phyloP scores from a whole-genome alignment of 2,888 invertebrate species.

The Theretra japonica region DNA sequence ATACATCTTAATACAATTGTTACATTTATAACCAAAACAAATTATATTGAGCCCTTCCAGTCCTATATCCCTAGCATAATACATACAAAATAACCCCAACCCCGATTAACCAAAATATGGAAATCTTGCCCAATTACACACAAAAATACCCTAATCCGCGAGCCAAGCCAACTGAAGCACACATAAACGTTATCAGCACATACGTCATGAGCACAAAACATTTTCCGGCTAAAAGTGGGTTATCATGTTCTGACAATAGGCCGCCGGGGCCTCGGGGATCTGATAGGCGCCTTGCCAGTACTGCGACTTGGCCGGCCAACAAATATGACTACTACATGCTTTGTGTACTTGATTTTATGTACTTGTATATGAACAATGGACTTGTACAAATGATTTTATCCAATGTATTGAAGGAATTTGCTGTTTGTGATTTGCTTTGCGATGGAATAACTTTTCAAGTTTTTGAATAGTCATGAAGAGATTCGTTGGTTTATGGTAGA shows the following conservation, averaged over 20 bases:
- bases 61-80: not conserved
- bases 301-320: constrained; percentile 63
- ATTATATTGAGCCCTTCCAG: not conserved
- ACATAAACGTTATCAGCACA: constrained; percentile 54
- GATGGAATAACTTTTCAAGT: too few species aligned
- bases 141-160: constrained; percentile 24
- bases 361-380: not conserved
- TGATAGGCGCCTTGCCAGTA: constrained; percentile 75
- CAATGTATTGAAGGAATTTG: not conserved
- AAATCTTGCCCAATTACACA: constrained; percentile 21
- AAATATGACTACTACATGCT: constrained; percentile 43
- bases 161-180: constrained; percentile 33
- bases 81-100: not conserved
- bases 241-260: constrained; percentile 64
- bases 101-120: not conserved
- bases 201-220: constrained; percentile 66
- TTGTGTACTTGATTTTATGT: constrained; percentile 21
- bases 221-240: constrained; percentile 67
- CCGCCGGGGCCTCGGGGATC: constrained; percentile 55
- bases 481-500: too few species aligned
- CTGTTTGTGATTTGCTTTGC: too few species aligned
- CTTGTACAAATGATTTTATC: constrained; percentile 3
- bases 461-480: too few species aligned
- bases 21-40: too few species aligned
- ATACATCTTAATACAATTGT: too few species aligned